Base-by-base conservation (phyloP, 2,113 vertebrate genomes). In the human region DNA sequence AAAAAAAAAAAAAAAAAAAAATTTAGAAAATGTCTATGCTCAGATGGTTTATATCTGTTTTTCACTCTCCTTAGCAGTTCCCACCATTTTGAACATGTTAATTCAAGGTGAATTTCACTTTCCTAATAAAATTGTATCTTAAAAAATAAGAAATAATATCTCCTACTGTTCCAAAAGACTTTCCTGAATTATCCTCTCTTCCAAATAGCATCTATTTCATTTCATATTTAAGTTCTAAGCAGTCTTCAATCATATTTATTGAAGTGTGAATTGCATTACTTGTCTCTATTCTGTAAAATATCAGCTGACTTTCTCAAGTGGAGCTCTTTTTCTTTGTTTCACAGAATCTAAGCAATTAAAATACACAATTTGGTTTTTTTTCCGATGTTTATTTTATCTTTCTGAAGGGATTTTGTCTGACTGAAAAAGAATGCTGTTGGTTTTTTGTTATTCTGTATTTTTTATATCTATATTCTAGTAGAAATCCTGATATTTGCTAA, bases 301-400 rank as follows among this genome's bases (percentile, higher is more conserved):
- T 20, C 80, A 30, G 1, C 40, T 96, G 38, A 2, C 20, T 97
- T 98, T 40, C 50, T 6, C 48, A 97, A 96, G 40, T 64, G 1
- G 30, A 90, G 3, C 30, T 92, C 78, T 79, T 40, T 78, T 25
- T 82, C 30, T 97, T 96, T 97, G 3, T 82, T 86, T 97, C 97
- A 32, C 38, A 94, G 48, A 85, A 87, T 96, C 96, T 0, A 18
- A 89, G 50, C 92, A 97, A 98, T 97, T 97, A 95, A 97, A 97
- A 97, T 87, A 32, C n/a, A 48, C 6, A 20, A 7, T 55, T 55
- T 94, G 66, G 96, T 97, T 45, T 43, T 22, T 17, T 6, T 22
- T 66, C 66, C 91, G 22, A 6, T 3, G 16, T 90, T 55, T 27
- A 94, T 81, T 95, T 96, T 59, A 85, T 94, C 59, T 96, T 85